Evolutionary conservation across 1,140 invertebrate species (phyloP).

Genomic region (Drosophila sechellia): DNA sequence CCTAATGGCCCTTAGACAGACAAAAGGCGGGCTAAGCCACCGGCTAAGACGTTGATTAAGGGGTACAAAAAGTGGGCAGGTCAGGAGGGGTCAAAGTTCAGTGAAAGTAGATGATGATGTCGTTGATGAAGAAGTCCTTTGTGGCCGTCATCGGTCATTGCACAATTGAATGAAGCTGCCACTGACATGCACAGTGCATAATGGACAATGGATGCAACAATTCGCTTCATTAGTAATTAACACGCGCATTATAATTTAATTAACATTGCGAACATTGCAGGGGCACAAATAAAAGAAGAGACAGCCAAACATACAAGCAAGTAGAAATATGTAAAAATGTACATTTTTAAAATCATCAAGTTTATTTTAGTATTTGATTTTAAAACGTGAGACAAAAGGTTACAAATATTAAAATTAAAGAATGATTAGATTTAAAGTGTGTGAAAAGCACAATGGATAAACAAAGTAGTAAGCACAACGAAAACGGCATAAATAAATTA

Average conservation of each 20-base stretch:
- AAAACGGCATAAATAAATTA: too few species aligned
- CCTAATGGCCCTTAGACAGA: constrained; percentile 32
- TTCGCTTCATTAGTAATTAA: constrained; percentile 80
- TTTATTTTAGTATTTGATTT: too few species aligned
- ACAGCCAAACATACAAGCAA: neutral
- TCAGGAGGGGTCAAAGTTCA: constrained; percentile 23
- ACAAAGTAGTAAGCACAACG: too few species aligned
- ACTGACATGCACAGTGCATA: constrained; percentile 52
- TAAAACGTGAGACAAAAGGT: too few species aligned
- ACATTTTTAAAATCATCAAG: too few species aligned
- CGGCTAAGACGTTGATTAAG: constrained; percentile 15
- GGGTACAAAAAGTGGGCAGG: constrained; percentile 8
- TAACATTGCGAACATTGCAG: constrained; percentile 40
- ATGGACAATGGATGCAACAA: constrained; percentile 51
- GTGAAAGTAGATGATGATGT: constrained; percentile 15
- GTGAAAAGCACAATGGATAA: too few species aligned
- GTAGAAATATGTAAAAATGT: neutral
- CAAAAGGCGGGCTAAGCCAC: constrained; percentile 40
- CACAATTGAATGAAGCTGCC: constrained; percentile 52
- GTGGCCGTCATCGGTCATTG: constrained; percentile 52
- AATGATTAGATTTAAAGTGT: too few species aligned
- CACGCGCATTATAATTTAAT: constrained; percentile 70
- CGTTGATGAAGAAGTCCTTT: constrained; percentile 60
- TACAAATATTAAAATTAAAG: too few species aligned
- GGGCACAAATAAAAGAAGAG: constrained; percentile 33